These are phyloP conservation scores for Amniataba percoides DNA, from an alignment of 2,797 vertebrate species.

Conservation along the genomic window DNA sequence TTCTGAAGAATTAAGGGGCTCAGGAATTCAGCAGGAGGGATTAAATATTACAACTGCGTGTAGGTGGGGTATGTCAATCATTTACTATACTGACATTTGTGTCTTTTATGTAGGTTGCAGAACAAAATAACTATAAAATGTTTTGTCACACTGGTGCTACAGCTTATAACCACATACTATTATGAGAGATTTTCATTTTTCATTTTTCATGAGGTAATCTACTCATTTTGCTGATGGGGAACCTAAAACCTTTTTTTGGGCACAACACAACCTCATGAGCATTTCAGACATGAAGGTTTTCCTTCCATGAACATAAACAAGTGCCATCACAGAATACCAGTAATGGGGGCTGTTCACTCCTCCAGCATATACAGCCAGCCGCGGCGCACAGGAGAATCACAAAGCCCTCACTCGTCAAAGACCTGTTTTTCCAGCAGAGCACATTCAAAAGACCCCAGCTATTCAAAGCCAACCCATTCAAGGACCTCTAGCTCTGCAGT, in stretches of 20 bases:
- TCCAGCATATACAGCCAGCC: slow-evolving; percentile 39
- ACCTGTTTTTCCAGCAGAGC: slow-evolving; percentile 61
- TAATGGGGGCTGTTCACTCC: slow-evolving; percentile 20
- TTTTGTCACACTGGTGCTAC: not conserved
- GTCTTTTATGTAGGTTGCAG: not conserved
- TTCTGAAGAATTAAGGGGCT: slow-evolving; percentile 93
- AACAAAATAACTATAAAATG: not conserved
- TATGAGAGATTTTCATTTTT: slow-evolving; percentile 11
- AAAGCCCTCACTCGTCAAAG: slow-evolving; percentile 70
- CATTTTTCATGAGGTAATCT: slow-evolving; percentile 6
- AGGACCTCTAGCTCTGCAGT: slow-evolving; percentile 72
- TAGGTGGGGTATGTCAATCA: slow-evolving; percentile 52
- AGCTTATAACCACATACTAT: slow-evolving; percentile 1
- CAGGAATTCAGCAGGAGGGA: slow-evolving; percentile 89
- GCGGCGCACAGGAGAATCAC: slow-evolving; percentile 60
- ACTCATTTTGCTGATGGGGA: slow-evolving; percentile 10
- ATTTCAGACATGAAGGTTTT: slow-evolving; percentile 30
- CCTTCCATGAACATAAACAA: slow-evolving; percentile 35
- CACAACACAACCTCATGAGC: slow-evolving; percentile 25
- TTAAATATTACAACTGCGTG: slow-evolving; percentile 80
- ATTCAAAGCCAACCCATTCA: slow-evolving; percentile 72
- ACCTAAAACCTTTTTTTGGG: slow-evolving; percentile 23
- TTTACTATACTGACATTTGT: not conserved
- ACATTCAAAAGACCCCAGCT: slow-evolving; percentile 67
- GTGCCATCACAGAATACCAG: slow-evolving; percentile 32